Conservation (phyloP, 2,888 invertebrate species). For the Nezara viridula region DNA sequence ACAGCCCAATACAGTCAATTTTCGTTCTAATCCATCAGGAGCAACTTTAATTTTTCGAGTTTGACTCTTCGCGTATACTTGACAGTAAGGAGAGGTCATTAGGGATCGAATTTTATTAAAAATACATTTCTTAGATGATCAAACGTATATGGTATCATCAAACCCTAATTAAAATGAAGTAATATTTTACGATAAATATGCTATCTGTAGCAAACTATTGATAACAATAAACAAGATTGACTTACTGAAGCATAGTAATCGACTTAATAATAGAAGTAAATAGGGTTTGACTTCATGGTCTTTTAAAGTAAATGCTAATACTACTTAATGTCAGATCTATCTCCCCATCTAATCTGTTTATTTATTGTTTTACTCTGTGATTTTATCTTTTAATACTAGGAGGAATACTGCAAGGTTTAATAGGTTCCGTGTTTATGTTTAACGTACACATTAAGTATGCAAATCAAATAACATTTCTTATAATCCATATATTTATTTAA, state of each 20-base stretch:
- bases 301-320: background rate
- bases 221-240: background rate
- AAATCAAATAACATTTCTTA: background rate
- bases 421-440: background rate
- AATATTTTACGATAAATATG: background rate
- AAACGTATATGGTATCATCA: background rate
- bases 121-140: background rate
- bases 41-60: background rate
- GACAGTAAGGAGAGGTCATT: background rate
- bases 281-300: background rate
- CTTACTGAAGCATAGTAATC: background rate
- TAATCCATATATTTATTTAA: too few species aligned
- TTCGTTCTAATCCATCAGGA: background rate
- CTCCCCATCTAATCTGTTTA: background rate
- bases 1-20: background rate
- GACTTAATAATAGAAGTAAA: background rate
- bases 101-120: background rate
- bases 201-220: background rate
- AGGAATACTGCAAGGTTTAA: background rate
- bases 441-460: background rate
- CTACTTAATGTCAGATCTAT: background rate
- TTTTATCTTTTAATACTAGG: background rate
- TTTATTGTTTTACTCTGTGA: background rate
- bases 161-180: background rate
- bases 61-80: background rate